Evolutionary conservation across 2,888 invertebrate species (phyloP).

Genomic region (Lepidochrysops patricia): DNA sequence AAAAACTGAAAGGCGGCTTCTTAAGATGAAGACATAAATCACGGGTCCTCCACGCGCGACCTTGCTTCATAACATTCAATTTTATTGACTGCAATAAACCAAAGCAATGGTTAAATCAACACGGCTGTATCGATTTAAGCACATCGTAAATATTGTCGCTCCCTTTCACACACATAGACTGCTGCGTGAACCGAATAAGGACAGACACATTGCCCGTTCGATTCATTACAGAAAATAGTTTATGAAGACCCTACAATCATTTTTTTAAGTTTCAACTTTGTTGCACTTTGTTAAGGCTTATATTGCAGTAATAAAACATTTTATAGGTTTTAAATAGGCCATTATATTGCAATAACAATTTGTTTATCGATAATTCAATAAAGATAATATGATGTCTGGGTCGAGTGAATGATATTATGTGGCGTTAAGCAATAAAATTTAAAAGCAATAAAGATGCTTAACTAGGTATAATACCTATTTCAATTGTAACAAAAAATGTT

Average conservation of each 20-base stretch:
- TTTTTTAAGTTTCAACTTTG: conserved; percentile 37
- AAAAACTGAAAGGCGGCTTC: conserved; percentile 29
- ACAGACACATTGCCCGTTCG: conserved; percentile 45
- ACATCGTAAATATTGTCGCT: conserved; percentile 60
- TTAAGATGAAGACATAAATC: conserved; percentile 66
- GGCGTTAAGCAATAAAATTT: not conserved
- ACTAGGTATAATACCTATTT: not conserved
- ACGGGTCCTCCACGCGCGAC: conserved; percentile 64
- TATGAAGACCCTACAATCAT: conserved; percentile 50
- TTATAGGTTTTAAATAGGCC: conserved; percentile 72
- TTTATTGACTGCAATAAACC: conserved; percentile 73
- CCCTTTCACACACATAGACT: conserved; percentile 34
- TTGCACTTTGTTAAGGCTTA: conserved; percentile 23
- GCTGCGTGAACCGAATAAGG: conserved; percentile 31
- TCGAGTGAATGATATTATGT: not conserved
- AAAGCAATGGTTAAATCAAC: conserved; percentile 73
- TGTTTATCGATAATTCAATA: conserved; percentile 60
- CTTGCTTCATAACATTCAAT: conserved; percentile 74
- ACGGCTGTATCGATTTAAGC: conserved; percentile 69
- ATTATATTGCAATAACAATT: conserved; percentile 74
- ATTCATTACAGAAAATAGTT: conserved; percentile 70
- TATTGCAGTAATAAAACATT: conserved; percentile 32
- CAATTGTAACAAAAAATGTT: not conserved
- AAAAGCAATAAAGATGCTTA: not conserved
- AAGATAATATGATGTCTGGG: conserved; percentile 26